A percentile compares a stretch with the other conserved stretches of the same genome.
These are phyloP conservation scores for Drepana arcuata DNA, from an alignment of 1,140 invertebrate species.

Conservation along the genomic window DNA sequence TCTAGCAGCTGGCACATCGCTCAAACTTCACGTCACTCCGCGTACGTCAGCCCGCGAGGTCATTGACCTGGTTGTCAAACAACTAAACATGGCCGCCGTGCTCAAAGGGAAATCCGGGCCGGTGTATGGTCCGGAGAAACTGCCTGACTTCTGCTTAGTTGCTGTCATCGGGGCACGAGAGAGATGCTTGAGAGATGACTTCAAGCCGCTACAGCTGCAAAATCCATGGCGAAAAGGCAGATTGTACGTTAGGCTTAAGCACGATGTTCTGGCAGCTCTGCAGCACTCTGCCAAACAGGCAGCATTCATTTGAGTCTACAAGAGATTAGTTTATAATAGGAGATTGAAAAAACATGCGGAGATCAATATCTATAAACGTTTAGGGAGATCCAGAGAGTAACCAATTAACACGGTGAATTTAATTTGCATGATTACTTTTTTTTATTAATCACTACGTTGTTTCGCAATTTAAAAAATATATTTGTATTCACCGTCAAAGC, in stretches of 20 bases:
- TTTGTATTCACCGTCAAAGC: too few relatives aligned
- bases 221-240: slow-evolving; percentile 96
- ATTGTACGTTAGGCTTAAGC: slow-evolving; percentile 91
- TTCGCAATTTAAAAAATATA: too few relatives aligned
- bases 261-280: slow-evolving; percentile 88
- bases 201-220: slow-evolving; percentile 91
- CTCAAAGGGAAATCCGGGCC: slow-evolving; percentile 89
- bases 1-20: slow-evolving; percentile 89
- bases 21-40: slow-evolving; percentile 93
- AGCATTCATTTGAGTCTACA: slow-evolving; percentile 69
- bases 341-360: too few relatives aligned
- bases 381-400: too few relatives aligned
- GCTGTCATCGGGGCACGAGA: slow-evolving; percentile 94
- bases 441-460: too few relatives aligned
- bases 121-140: slow-evolving; percentile 84
- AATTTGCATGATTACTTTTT: too few relatives aligned
- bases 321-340: too few relatives aligned
- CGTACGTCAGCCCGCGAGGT: slow-evolving; percentile 94
- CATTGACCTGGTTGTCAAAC: slow-evolving; percentile 93
- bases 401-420: too few relatives aligned
- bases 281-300: slow-evolving; percentile 86
- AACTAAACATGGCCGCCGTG: slow-evolving; percentile 93
- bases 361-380: too few relatives aligned
- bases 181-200: slow-evolving; percentile 92
- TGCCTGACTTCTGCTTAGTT: slow-evolving; percentile 92